Evolutionary conservation across 2,113 vertebrate species (phyloP), one percentile per base, ranked within the genome.

Genomic region (Crotalus tigris): DNA sequence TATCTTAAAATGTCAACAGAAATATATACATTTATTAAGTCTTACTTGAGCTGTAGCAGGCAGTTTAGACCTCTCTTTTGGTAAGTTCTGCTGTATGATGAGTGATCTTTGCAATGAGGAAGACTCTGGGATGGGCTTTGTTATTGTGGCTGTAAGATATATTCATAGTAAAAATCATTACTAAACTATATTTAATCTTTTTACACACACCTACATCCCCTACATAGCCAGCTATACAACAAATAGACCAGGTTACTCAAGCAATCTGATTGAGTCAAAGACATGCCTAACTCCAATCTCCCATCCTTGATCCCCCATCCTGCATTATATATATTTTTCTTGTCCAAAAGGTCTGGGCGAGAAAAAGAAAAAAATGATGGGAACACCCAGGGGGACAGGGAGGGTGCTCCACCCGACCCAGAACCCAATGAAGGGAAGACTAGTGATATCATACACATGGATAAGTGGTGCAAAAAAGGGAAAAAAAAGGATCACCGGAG

Each of bases 61-160:
- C 0, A 97, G 98, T 91, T 94, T 94, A 93, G 98, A 96, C 92
- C 96, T 96, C 0, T 97, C 96, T 88, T 96, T 90, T 0, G 97
- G 93, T 90, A 97, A 92, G 90, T 98, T 98, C 87, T 97, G 97
- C 94, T 97, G 97, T 1, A 94, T 0, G 4, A 95, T 89, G 1
- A 97, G 90, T 1, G 96, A 92, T 94, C 97, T 96, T 75, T 97
- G 97, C 94, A 98, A 94, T 24, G 96, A 54, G 0, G 97, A 93
- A 81, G 96, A 75, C 89, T 98, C 98, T 4, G 96, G 90, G 8
- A 96, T 95, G 94, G 97, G 96, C 93, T 98, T 98, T 94, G 97
- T 97, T 19, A 97, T 96, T 69, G 97, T 97, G 94, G 98, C 98
- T 98, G 95, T 69, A 97, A 97, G 90, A 96, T 69, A 93, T 92